A percentile compares a stretch with the other conserved stretches of the same genome.
These are phyloP conservation scores for Nanger granti DNA, from an alignment of 2,113 vertebrate genomes.

Conservation along the genomic window DNA sequence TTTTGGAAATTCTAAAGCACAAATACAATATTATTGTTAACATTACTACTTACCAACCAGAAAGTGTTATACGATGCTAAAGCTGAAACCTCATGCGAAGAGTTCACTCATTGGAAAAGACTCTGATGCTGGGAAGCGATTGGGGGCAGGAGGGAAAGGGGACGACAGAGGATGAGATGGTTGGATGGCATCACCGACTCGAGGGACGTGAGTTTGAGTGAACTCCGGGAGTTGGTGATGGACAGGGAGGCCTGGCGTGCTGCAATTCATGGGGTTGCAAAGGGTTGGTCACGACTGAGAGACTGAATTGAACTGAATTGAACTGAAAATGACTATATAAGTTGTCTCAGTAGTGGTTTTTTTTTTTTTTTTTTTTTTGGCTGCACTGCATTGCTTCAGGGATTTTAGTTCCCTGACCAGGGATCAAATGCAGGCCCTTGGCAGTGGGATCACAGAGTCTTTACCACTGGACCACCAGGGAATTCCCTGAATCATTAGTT, in stretches of 20 bases:
- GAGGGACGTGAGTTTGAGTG: too few species aligned
- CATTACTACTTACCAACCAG: not conserved
- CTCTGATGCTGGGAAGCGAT: too few species aligned
- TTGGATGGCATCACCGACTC: too few species aligned
- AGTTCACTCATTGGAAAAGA: too few species aligned
- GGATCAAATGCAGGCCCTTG: not conserved
- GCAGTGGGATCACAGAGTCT: not conserved
- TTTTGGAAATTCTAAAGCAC: constrained; percentile 21
- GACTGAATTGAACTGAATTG: too few species aligned
- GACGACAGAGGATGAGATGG: too few species aligned
- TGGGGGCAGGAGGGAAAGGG: too few species aligned
- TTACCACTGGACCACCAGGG: not conserved
- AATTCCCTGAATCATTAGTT: not conserved
- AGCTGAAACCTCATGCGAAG: too few species aligned
- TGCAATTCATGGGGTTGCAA: too few species aligned
- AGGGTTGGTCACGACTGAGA: too few species aligned
- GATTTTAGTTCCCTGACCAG: not conserved
- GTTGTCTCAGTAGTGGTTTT: not conserved
- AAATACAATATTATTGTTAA: not conserved
- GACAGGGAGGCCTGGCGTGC: too few species aligned
- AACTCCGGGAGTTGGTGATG: too few species aligned
- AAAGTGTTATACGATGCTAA: not conserved
- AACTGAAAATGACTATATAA: not conserved
- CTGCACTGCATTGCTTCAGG: not conserved
- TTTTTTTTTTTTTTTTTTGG: not conserved